These are phyloP conservation scores for Anarsia innoxiella DNA, from an alignment of 2,888 invertebrate species.

Conservation along the genomic window DNA sequence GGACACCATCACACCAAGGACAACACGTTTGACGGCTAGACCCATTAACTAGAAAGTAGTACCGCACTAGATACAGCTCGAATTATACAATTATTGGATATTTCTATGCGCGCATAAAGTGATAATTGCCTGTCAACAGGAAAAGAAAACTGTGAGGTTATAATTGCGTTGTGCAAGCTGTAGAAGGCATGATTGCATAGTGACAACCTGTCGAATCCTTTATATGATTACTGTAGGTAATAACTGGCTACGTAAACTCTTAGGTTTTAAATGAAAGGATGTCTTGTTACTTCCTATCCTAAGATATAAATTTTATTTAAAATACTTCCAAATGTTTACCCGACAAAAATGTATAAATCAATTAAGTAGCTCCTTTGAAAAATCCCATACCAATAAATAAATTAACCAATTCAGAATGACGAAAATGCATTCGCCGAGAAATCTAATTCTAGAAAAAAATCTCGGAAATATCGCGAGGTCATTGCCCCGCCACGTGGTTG, in stretches of 20 bases:
- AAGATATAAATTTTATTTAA: no score
- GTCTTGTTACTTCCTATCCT: no score
- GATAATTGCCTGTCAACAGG: conserved; percentile 17
- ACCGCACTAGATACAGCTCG: conserved; percentile 32
- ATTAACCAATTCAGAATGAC: neutral
- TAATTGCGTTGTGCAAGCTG: no score
- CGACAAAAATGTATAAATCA: no score
- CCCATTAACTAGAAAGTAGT: conserved; percentile 39
- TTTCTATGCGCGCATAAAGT: conserved; percentile 20
- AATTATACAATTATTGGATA: conserved; percentile 34
- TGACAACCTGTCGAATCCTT: no score
- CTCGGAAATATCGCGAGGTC: conserved; percentile 46
- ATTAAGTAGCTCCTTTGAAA: no score
- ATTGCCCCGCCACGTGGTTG: conserved; percentile 53
- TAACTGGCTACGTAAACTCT: no score
- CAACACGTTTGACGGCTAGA: conserved; percentile 39
- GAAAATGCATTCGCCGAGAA: conserved; percentile 19
- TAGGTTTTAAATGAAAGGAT: no score
- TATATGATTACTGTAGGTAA: no score
- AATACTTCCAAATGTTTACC: no score
- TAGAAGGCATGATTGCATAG: no score
- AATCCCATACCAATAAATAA: neutral
- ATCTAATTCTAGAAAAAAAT: no score
- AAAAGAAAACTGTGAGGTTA: conserved; percentile 18
- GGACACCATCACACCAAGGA: conserved; percentile 25